Evolutionary conservation across 2,797 vertebrate genomes (phyloP).

Genomic region (Mormyrus hasselquistii): DNA sequence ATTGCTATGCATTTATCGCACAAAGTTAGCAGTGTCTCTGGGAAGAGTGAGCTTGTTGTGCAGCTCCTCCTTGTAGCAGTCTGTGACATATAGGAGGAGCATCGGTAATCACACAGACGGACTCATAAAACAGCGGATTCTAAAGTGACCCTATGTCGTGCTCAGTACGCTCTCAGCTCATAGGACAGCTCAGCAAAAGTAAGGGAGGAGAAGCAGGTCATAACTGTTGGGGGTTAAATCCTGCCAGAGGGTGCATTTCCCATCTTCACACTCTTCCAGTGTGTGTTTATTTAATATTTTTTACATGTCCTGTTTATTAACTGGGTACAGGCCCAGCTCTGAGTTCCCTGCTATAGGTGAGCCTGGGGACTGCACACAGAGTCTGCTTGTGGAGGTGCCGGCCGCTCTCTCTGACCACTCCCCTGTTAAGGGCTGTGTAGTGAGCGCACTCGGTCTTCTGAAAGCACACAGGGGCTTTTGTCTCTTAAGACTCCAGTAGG

Average conservation of each 20-base stretch:
- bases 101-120: not conserved
- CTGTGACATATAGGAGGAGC: not conserved
- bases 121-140: not conserved
- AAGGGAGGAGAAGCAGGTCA: not conserved
- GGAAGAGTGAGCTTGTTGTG: not conserved
- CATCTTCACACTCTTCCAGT: not conserved
- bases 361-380: not conserved
- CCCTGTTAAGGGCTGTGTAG: conserved; percentile 18
- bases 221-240: not conserved
- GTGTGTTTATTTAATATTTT: not conserved
- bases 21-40: not conserved
- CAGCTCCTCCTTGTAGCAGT: not conserved
- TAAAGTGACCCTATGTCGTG: not conserved
- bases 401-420: not conserved
- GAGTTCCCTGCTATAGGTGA: not conserved
- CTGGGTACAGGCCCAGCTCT: not conserved
- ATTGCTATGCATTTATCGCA: not conserved
- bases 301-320: not conserved
- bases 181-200: not conserved
- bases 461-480: conserved; percentile 47
- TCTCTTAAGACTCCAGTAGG: conserved; percentile 32
- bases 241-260: not conserved
- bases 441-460: conserved; percentile 51
- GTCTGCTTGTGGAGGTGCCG: not conserved
- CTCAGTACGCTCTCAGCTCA: not conserved